Conservation (phyloP, 64 coral and sea anemone genomes). For the Astreopora myriophthalma region DNA sequence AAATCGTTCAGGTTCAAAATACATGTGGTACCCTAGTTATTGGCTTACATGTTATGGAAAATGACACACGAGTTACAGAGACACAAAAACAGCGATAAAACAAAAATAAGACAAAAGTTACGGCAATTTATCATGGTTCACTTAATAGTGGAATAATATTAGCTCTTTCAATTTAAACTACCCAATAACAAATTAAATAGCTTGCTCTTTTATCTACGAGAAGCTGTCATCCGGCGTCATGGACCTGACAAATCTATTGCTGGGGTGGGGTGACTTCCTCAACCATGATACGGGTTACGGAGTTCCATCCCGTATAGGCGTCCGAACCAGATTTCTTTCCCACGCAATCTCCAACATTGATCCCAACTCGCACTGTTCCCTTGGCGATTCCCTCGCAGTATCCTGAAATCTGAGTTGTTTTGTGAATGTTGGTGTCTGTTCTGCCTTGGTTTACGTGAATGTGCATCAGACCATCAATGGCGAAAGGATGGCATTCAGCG, state of each 20-base stretch:
- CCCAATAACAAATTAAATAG: too few species aligned
- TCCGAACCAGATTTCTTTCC: background rate
- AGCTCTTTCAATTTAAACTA: too few species aligned
- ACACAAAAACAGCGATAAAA: too few species aligned
- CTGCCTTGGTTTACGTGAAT: background rate
- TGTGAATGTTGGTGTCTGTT: background rate
- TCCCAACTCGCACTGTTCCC: background rate
- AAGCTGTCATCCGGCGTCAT: too few species aligned
- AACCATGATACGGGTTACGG: background rate
- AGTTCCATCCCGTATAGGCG: background rate
- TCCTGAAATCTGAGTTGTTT: background rate
- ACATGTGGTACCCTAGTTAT: too few species aligned
- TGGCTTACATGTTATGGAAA: too few species aligned
- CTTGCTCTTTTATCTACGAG: too few species aligned
- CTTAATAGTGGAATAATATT: too few species aligned
- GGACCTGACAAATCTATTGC: background rate
- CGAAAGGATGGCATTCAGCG: slow-evolving; percentile 4
- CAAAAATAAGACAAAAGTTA: too few species aligned
- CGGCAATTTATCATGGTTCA: too few species aligned
- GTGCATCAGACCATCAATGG: background rate
- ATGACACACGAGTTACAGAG: too few species aligned
- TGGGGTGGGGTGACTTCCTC: background rate
- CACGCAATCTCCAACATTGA: background rate
- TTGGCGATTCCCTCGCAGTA: background rate
- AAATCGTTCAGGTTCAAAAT: too few species aligned